Percentiles rank a stretch among this genome's conserved stretches.
Conservation (phyloP, 2,888 invertebrate species). For the Geophilus truncorum region DNA sequence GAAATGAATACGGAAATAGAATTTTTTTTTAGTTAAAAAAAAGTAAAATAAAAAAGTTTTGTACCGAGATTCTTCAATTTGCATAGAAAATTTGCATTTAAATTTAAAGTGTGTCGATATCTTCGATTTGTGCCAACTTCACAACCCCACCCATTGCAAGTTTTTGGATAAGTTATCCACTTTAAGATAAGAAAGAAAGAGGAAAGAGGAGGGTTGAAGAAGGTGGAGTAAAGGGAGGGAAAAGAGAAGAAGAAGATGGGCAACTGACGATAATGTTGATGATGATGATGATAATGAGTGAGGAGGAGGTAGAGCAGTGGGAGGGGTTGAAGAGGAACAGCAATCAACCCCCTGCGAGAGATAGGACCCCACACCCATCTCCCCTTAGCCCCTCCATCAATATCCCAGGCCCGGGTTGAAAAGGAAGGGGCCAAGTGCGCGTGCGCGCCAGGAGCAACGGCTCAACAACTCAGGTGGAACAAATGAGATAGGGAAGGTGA, state of each 20-base stretch:
- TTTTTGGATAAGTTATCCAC: conserved; percentile 7
- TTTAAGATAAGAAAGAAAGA: neutral
- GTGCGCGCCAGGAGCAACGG: neutral
- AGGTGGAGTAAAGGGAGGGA: no score
- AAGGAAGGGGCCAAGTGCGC: neutral
- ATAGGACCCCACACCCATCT: no score
- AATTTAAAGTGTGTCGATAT: neutral
- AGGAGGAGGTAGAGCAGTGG: neutral
- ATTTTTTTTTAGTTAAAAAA: neutral
- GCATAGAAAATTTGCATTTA: neutral
- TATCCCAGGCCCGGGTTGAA: neutral
- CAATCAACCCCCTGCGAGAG: neutral
- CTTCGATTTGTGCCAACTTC: neutral
- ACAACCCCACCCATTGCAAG: neutral
- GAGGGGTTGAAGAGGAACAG: neutral
- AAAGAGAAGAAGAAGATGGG: neutral
- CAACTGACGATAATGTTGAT: conserved; percentile 6
- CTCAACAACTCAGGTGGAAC: conserved; percentile 2
- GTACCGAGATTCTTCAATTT: neutral
- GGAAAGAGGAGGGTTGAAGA: neutral
- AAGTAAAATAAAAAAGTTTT: neutral
- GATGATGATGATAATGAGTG: conserved; percentile 11
- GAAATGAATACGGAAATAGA: neutral
- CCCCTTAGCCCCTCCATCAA: neutral
- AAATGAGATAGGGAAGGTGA: conserved; percentile 11